Evolutionary conservation across 2,797 vertebrate genomes (phyloP).

Genomic region (Chiloscyllium punctatum): DNA sequence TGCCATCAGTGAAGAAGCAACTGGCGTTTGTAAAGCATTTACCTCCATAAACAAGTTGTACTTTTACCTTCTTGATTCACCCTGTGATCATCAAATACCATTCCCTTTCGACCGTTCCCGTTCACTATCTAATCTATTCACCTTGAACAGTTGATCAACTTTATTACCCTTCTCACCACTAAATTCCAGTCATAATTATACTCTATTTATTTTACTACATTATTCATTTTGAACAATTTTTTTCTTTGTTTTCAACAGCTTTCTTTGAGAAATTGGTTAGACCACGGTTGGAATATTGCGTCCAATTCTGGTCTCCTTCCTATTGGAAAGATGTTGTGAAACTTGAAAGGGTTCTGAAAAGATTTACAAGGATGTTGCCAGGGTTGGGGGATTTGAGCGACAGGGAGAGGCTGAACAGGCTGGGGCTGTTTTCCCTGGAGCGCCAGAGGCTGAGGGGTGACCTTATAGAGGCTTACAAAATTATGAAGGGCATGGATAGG

Average conservation of each 20-base stretch:
- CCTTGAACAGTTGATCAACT: neutral
- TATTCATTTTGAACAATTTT: neutral
- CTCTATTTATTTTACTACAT: neutral
- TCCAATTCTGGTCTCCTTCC: too few species aligned
- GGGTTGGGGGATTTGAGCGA: too few species aligned
- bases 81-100: neutral
- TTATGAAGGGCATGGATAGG: too few species aligned
- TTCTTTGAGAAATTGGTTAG: neutral
- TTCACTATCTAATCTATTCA: neutral
- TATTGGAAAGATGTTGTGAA: too few species aligned
- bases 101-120: neutral
- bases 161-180: neutral
- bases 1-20: neutral
- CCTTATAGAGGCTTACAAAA: too few species aligned
- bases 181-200: neutral
- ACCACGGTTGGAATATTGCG: too few species aligned
- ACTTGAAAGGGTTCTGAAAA: too few species aligned
- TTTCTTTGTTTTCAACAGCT: neutral
- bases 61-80: neutral
- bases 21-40: neutral
- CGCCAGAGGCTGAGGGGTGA: too few species aligned
- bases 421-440: too few species aligned
- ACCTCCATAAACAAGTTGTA: neutral
- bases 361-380: too few species aligned
- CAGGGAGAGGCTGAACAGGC: too few species aligned